Conservation (phyloP, 1,140 invertebrate species). For the Anadara kagoshimensis region DNA sequence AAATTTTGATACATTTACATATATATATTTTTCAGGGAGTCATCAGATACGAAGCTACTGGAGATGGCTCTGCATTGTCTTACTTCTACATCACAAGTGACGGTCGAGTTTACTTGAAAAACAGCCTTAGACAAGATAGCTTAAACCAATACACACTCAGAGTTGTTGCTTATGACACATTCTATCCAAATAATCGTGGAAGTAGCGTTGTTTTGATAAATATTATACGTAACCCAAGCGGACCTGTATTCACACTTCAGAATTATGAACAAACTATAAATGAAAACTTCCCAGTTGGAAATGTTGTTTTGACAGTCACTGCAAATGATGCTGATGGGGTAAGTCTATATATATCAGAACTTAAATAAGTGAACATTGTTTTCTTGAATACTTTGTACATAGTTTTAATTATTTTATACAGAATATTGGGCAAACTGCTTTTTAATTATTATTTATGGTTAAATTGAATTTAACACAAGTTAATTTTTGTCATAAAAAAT, state of each 20-base stretch:
- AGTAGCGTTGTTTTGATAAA: conserved; percentile 34
- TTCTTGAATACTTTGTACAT: too few species aligned
- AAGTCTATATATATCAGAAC: too few species aligned
- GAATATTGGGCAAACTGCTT: too few species aligned
- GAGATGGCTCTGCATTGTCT: conserved; percentile 38
- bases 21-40: too few species aligned
- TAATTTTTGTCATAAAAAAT: not conserved
- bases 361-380: too few species aligned
- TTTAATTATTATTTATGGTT: too few species aligned
- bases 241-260: conserved; percentile 74
- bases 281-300: conserved; percentile 33
- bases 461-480: too few species aligned
- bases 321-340: conserved; percentile 47
- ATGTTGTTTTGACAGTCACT: conserved; percentile 24
- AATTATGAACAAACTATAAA: conserved; percentile 77
- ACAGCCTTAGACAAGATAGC: conserved; percentile 29
- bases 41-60: conserved; percentile 44
- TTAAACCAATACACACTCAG: conserved; percentile 76
- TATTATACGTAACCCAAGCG: conserved; percentile 37
- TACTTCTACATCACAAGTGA: conserved; percentile 42
- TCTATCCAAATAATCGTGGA: conserved; percentile 85
- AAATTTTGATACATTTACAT: conserved; percentile 14
- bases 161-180: conserved; percentile 89
- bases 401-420: too few species aligned
- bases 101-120: conserved; percentile 41